phyloP scores from a whole-genome alignment of 2,797 vertebrate species.

The Siniperca undulata region DNA sequence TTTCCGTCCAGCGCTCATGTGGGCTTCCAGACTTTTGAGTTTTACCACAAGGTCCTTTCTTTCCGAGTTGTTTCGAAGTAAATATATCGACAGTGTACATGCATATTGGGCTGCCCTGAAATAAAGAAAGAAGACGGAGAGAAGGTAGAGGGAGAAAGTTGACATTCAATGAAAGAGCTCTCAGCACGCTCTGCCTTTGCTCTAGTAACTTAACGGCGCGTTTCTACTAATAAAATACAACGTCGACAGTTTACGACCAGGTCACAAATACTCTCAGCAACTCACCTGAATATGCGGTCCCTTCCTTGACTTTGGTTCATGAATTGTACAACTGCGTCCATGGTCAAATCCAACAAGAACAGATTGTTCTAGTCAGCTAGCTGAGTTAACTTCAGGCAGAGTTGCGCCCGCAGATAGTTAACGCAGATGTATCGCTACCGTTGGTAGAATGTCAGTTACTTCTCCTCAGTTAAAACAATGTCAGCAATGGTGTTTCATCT shows the following conservation, averaged over 20 bases:
- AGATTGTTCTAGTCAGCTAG: slow-evolving; percentile 51
- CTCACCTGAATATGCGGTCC: slow-evolving; percentile 92
- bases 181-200: not conserved
- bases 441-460: not conserved
- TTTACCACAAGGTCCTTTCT: slow-evolving; percentile 87
- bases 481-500: not conserved
- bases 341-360: slow-evolving; percentile 62
- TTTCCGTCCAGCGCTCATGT: slow-evolving; percentile 94
- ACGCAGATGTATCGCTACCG: not conserved
- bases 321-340: slow-evolving; percentile 89
- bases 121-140: slow-evolving; percentile 42
- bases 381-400: not conserved
- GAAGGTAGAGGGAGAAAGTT: not conserved
- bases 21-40: slow-evolving; percentile 90
- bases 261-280: not conserved
- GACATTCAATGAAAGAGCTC: rapidly evolving
- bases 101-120: slow-evolving; percentile 94
- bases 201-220: not conserved
- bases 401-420: not conserved
- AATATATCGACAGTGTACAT: slow-evolving; percentile 90
- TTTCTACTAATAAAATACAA: not conserved
- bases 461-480: not conserved
- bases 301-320: slow-evolving; percentile 91
- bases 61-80: slow-evolving; percentile 86
- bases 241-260: not conserved